Conservation (phyloP, 2,797 vertebrate species). For the Microcaecilia unicolor region DNA sequence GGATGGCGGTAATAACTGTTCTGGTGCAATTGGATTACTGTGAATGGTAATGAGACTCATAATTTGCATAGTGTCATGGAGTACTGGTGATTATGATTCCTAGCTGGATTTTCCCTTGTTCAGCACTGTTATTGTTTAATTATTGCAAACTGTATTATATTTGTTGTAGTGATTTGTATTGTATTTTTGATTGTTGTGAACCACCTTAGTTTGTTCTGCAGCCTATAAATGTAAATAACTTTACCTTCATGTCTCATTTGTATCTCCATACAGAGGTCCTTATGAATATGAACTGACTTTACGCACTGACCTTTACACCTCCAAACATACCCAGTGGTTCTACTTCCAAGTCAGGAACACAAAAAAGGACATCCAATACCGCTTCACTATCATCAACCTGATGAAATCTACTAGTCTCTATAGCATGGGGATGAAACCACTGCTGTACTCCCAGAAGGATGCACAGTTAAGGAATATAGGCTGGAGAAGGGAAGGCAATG, state of each 20-base stretch:
- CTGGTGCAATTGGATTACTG: too few species aligned
- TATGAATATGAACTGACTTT: constrained; percentile 80
- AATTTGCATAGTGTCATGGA: too few species aligned
- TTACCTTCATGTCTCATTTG: not conserved
- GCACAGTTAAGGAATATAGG: constrained; percentile 52
- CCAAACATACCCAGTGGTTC: constrained; percentile 91
- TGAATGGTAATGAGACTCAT: too few species aligned
- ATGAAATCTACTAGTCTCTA: constrained; percentile 84
- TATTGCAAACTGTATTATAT: too few species aligned
- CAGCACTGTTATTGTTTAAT: too few species aligned
- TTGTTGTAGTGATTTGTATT: too few species aligned
- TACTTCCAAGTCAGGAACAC: constrained; percentile 88
- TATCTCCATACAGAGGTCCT: constrained; percentile 47
- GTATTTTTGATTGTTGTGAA: too few species aligned
- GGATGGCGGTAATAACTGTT: too few species aligned
- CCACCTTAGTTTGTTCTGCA: too few species aligned
- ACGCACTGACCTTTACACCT: constrained; percentile 77
- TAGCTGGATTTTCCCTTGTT: too few species aligned
- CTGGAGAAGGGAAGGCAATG: constrained; percentile 63
- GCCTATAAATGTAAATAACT: too few species aligned
- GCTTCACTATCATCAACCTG: constrained; percentile 85
- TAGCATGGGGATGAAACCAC: constrained; percentile 68
- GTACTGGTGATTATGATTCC: too few species aligned
- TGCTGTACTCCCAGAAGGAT: constrained; percentile 77
- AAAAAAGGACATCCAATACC: constrained; percentile 60